Evolutionary conservation across 2,113 vertebrate genomes (phyloP), one percentile per base, ranked within the genome.

Genomic region (Cyanoramphus novaezelandiae): DNA sequence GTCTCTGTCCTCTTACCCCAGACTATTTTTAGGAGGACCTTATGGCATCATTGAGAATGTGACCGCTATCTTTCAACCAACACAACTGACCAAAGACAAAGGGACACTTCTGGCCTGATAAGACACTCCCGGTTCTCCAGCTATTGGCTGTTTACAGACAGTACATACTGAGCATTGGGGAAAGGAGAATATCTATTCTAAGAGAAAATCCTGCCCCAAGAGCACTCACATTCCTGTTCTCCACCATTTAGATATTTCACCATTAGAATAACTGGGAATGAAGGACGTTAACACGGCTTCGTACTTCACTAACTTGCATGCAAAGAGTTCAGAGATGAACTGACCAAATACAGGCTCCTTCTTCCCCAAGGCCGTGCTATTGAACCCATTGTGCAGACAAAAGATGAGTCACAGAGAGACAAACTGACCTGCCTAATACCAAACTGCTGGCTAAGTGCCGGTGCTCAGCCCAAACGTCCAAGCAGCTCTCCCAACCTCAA

Each of bases 21-120:
- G 67, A 3, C 63, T 91, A 79, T 93, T 95, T 94, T 94, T 87
- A 75, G 77, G 74, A 41, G 67, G 33, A 71, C 43, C 64, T 95
- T 33, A 46, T 19, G 82, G 69, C 9, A 5, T 46, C 80, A 44
- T 12, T 92, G 90, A 25, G 82, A 69, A 50, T 43, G 7, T 69
- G 44, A 52, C 60, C 4, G 8, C 17, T 68, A 28, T 23, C 80
- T 64, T 78, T 71, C 89, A 86, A 16, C n/a, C 71, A 79, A 9
- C 62, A 11, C 41, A 31, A 50, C 9, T 17, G 49, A 81, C 43
- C 88, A 72, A 87, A 90, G 81, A 7, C n/a, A 60, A 49, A 37
- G 63, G 53, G 46, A 35, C 52, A 52, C 47, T 64, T 86, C 4
- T 49, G 53, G 41, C 59, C 55, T 62, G 24, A 21, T 11, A 77